Percentiles rank a stretch among this genome's conserved stretches.
phyloP scores from a whole-genome alignment of 2,888 invertebrate genomes.

The Campoplex capitator region DNA sequence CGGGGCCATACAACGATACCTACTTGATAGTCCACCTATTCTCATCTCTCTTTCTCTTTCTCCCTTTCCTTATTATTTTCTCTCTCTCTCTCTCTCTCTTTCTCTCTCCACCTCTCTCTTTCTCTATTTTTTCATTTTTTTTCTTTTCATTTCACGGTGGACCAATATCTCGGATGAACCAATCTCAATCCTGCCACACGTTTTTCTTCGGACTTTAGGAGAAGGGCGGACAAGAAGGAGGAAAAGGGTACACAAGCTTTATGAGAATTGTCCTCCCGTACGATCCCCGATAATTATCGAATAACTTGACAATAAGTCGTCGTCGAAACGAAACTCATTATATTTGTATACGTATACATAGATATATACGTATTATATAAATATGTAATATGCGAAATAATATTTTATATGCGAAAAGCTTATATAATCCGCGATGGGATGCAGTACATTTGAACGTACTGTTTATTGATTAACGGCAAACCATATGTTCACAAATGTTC shows the following conservation, averaged over 20 bases:
- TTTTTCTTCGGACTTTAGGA: constrained; percentile 33
- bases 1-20: constrained; percentile 70
- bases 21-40: constrained; percentile 64
- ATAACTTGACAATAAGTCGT: constrained; percentile 59
- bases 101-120: constrained; percentile 32
- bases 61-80: constrained; percentile 25
- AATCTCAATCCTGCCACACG: constrained; percentile 52
- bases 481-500: too few species aligned
- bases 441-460: neutral
- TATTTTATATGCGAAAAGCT: neutral
- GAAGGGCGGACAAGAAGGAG: constrained; percentile 32
- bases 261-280: constrained; percentile 62
- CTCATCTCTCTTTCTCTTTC: constrained; percentile 33
- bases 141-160: constrained; percentile 45
- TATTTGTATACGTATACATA: neutral
- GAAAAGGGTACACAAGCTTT: constrained; percentile 54
- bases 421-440: neutral
- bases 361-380: neutral
- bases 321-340: constrained; percentile 18
- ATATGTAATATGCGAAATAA: neutral
- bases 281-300: constrained; percentile 63
- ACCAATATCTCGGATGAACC: constrained; percentile 43
- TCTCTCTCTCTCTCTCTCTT: constrained; percentile 40
- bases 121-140: constrained; percentile 8
- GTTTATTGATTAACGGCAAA: too few species aligned